phyloP scores from a whole-genome alignment of 2,888 invertebrate genomes.

The Pseudoips prasinana region DNA sequence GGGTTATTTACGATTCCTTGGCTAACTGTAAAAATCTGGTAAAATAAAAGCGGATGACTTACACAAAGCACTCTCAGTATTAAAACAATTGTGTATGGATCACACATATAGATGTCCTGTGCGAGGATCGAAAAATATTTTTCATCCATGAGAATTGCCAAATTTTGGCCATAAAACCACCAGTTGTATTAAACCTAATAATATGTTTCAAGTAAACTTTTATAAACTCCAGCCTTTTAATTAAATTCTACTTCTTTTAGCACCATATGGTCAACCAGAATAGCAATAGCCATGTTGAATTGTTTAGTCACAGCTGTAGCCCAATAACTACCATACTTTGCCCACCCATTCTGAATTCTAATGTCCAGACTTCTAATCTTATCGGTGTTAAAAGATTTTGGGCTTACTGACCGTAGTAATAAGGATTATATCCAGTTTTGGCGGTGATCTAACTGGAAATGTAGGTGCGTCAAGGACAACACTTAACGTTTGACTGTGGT shows the following conservation, averaged over 20 bases:
- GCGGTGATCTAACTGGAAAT: conserved; percentile 49
- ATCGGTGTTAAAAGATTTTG: conserved; percentile 30
- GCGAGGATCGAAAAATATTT: too few species aligned
- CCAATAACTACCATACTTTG: conserved; percentile 39
- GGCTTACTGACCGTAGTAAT: conserved; percentile 33
- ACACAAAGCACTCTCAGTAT: too few species aligned
- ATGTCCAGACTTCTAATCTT: conserved; percentile 36
- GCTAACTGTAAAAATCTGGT: too few species aligned
- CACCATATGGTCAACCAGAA: conserved; percentile 24
- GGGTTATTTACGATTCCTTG: too few species aligned
- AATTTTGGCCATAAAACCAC: too few species aligned
- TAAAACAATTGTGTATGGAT: too few species aligned
- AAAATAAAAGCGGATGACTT: too few species aligned
- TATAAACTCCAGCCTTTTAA: background rate
- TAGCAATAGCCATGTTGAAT: conserved; percentile 18
- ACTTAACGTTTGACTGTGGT: conserved; percentile 51
- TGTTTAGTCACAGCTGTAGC: conserved; percentile 40
- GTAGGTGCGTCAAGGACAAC: conserved; percentile 70
- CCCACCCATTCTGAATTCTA: conserved; percentile 55
- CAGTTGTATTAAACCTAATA: background rate
- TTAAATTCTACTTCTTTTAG: conserved; percentile 1
- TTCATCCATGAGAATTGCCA: too few species aligned
- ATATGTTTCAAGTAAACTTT: background rate
- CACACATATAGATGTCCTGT: too few species aligned
- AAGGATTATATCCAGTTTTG: conserved; percentile 35